A percentile compares a stretch with the other conserved stretches of the same genome.
Conservation (phyloP, 2,888 invertebrate genomes). For the Baccha elongata region DNA sequence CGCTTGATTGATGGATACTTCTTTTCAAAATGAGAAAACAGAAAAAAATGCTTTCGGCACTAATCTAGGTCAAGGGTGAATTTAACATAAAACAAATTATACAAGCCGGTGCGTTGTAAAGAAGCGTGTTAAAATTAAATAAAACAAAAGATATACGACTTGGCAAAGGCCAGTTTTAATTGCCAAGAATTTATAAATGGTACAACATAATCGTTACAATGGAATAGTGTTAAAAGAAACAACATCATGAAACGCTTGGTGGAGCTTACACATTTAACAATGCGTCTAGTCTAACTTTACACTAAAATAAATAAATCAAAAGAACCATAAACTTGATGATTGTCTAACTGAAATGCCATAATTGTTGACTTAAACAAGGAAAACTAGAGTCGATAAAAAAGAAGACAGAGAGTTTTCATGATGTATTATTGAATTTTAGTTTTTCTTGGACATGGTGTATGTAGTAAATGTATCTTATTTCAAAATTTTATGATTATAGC, state of each 20-base stretch:
- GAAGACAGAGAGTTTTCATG: too few relatives aligned
- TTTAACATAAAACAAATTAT: constrained; percentile 26
- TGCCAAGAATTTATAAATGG: constrained; percentile 54
- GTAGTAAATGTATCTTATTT: too few relatives aligned
- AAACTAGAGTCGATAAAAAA: too few relatives aligned
- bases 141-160: constrained; percentile 12
- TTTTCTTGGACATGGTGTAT: too few relatives aligned
- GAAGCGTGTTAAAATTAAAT: constrained; percentile 24
- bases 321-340: background rate
- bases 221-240: constrained; percentile 36
- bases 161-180: constrained; percentile 67
- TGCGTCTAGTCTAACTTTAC: constrained; percentile 7
- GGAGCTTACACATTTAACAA: constrained; percentile 27
- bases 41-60: constrained; percentile 28
- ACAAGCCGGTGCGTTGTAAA: constrained; percentile 29
- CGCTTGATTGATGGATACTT: constrained; percentile 34
- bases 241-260: constrained; percentile 31
- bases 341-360: background rate
- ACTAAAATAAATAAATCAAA: constrained; percentile 13
- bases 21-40: constrained; percentile 5
- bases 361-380: too few relatives aligned
- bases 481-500: too few relatives aligned
- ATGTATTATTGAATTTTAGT: too few relatives aligned
- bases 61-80: constrained; percentile 62
- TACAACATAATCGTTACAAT: constrained; percentile 7